Base-by-base conservation (phyloP, 2,797 vertebrate species). In the Sebastes vulpes region DNA sequence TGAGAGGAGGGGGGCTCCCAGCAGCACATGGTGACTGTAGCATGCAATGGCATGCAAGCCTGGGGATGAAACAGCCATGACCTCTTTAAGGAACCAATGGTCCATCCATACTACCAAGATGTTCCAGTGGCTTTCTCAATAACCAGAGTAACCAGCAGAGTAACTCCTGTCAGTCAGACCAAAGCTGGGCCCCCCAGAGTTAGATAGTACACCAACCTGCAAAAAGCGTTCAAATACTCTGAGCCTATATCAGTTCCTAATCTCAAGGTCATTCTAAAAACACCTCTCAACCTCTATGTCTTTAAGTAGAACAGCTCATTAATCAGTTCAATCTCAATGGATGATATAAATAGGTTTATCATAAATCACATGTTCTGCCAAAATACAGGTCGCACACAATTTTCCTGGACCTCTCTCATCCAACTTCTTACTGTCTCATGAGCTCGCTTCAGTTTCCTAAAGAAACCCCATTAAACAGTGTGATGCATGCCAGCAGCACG, bases 251-350 rank as follows among this genome's bases (percentile, higher is more conserved):
- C 50, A 65, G 23, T 26, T 58, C 65, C 78, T 85, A 79, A 89
- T 85, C 63, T 83, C 90, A 91, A 93, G 82, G 92, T 93, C 89
- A 89, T 65, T 87, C 76, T 87, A 84, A 89, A 93, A 90, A 89
- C 65, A 87, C 28, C 77, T 89, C 75, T 84, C 75, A 77, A 86
- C 83, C 87, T 87, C 79, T 78, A 85, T 80, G 88, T 89, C 72
- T 91, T 70, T 69, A 93, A 89, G 79, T 91, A 73, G 83, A 90
- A 79, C 86, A 83, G 58, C 82, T 83, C 88, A 91, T 93, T 92
- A 90, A 91, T 94, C 89, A 85, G 79, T 86, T 91, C 72, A 77
- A 87, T 90, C 83, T 92, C 83, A 77, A 88, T 89, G 75, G 80
- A 75, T 85, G 67, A 80, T 89, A 89, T 77, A 93, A 91, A 87